Base-by-base conservation (phyloP, 2,888 invertebrate species). In the Cartodere bifasciata region DNA sequence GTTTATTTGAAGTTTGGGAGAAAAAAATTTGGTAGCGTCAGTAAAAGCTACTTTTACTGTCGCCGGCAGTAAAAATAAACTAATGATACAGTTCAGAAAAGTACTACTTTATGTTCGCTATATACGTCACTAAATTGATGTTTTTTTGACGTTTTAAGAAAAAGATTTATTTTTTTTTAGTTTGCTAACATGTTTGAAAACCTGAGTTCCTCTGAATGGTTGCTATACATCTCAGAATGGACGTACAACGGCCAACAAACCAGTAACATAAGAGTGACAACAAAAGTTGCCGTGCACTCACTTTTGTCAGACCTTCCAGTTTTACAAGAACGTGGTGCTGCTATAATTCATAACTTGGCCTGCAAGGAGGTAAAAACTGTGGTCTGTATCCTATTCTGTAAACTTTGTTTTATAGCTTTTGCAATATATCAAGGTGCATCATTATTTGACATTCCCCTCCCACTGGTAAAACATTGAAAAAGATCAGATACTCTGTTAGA, bases 281-380 rank as follows among this genome's bases (percentile, higher is more conserved):
- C 90, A 6, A 88, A 90, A 67, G 84, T 87, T 37, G 83, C 84
- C 24, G 90, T 90, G 23, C 87, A 90, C 62, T 75, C 81, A 39
- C 60, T 85, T 43, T 69, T 91, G 21, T 74, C 82, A 12, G 78
- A 79, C 37, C 72, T 73, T 34, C 58, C 67, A 10, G 70, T 67
- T 42, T 63, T 90, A 45, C 83, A 84, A 53, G 82, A 85, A 43
- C 65, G 75, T 40, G 91, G 91, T 39, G 74, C 85, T 2, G 86
- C 87, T 46, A 79, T 91, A 42, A 73, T 91, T 47, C 80, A 87
- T 66, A 91, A 91, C 64, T 68, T 91, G 49, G 86, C 87, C 58
- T 80, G 84, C 70, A 90, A 88, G 79, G 90, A 91, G 80, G 88
- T 90, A 71, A 90, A 88, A 75, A 85, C 88, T 61, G 88, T 90